Evolutionary conservation across 2,113 vertebrate genomes (phyloP).

Genomic region (Gobiocypris rarus): DNA sequence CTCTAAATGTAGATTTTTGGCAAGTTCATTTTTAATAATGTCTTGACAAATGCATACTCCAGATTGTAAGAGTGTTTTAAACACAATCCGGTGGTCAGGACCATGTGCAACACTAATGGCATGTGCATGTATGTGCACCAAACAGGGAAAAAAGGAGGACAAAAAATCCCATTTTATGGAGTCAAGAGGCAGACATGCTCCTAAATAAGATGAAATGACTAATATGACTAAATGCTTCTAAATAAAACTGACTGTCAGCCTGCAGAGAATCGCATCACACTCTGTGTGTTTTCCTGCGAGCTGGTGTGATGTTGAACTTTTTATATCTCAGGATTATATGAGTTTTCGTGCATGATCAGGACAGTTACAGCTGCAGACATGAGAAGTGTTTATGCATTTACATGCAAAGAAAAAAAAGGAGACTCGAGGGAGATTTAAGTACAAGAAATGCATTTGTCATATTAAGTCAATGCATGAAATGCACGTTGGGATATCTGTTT

Average conservation of each 20-base stretch:
- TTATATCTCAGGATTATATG: background rate
- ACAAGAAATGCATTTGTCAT: background rate
- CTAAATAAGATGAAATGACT: constrained; percentile 26
- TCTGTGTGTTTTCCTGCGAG: background rate
- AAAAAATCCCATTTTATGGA: constrained; percentile 22
- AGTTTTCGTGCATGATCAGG: background rate
- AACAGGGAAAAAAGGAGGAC: background rate
- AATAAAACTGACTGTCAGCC: constrained; percentile 10
- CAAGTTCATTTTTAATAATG: background rate
- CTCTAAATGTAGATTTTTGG: too few relatives aligned
- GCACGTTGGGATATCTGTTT: too few relatives aligned
- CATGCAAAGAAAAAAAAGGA: background rate
- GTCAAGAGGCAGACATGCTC: constrained; percentile 21
- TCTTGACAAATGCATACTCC: too few relatives aligned
- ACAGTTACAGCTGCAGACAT: too few relatives aligned
- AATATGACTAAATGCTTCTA: constrained; percentile 12
- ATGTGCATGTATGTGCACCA: background rate
- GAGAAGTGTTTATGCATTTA: background rate
- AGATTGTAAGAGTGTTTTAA: too few relatives aligned
- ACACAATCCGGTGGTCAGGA: background rate
- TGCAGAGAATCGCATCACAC: background rate
- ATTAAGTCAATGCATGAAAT: background rate
- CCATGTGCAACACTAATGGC: too few relatives aligned
- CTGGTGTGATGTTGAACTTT: constrained; percentile 13
- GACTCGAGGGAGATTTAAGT: background rate